Percentiles rank a stretch among this genome's conserved stretches.
These are phyloP conservation scores for Chrysemys picta DNA, from an alignment of 2,113 vertebrate genomes.

Conservation along the genomic window DNA sequence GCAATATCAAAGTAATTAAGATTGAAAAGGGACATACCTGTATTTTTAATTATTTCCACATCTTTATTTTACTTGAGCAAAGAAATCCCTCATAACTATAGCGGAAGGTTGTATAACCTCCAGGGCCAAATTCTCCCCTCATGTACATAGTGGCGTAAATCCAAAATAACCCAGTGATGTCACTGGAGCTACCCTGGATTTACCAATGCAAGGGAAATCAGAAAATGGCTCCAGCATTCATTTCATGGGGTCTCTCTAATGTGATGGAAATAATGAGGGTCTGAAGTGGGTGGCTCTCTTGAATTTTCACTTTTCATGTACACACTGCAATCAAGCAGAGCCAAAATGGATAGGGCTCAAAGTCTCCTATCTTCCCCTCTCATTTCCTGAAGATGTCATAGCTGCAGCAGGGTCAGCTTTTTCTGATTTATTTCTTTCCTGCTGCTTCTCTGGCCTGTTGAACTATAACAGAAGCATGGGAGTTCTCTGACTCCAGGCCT, in stretches of 20 bases:
- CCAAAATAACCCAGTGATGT: not conserved
- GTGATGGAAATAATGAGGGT: not conserved
- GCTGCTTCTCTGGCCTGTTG: constrained; percentile 44
- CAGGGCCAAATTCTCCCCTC: not conserved
- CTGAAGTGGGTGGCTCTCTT: not conserved
- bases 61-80: not conserved
- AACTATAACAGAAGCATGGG: constrained; percentile 11
- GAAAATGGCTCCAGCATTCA: not conserved
- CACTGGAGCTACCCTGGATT: not conserved
- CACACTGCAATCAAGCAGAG: constrained; percentile 21
- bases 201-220: not conserved
- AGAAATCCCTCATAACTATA: not conserved
- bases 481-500: constrained; percentile 50
- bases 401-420: constrained; percentile 39
- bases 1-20: constrained; percentile 3
- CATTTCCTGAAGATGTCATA: constrained; percentile 31
- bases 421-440: constrained; percentile 50
- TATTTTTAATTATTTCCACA: constrained; percentile 14
- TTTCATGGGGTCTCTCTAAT: fast-evolving
- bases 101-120: not conserved
- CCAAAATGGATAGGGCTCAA: constrained; percentile 49
- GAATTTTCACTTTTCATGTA: not conserved
- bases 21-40: constrained; percentile 9
- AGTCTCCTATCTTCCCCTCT: not conserved
- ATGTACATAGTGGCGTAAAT: not conserved